Percentiles rank a stretch among this genome's conserved stretches.
phyloP scores from a whole-genome alignment of 1,140 invertebrate genomes.

The Samia ricini region DNA sequence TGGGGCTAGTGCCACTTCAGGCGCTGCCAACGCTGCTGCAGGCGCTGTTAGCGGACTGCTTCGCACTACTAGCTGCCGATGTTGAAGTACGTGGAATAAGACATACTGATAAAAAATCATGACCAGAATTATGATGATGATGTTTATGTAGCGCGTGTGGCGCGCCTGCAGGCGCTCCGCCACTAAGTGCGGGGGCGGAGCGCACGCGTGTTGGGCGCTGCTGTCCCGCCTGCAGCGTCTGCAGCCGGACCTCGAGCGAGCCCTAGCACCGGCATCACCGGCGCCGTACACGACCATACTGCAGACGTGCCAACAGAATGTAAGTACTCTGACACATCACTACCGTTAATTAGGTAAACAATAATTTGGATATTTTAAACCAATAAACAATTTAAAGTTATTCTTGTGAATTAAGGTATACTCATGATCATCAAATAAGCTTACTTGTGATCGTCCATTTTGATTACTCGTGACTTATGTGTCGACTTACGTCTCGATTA shows the following conservation, averaged over 20 bases:
- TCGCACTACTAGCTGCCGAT: slow-evolving; percentile 91
- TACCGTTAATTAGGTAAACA: too few relatives aligned
- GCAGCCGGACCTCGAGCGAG: slow-evolving; percentile 53
- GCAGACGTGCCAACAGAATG: slow-evolving; percentile 35
- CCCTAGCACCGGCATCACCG: slow-evolving; percentile 50
- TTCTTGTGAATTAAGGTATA: too few relatives aligned
- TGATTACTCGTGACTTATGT: too few relatives aligned
- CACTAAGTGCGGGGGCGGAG: slow-evolving; percentile 34
- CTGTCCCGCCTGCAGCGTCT: slow-evolving; percentile 49
- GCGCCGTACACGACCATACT: slow-evolving; percentile 42
- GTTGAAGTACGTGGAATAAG: slow-evolving; percentile 82
- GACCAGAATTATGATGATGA: not conserved
- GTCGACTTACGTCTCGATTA: too few relatives aligned
- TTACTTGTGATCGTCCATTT: too few relatives aligned
- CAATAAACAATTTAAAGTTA: too few relatives aligned
- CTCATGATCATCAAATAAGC: too few relatives aligned
- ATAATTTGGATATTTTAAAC: too few relatives aligned
- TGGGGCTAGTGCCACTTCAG: slow-evolving; percentile 89
- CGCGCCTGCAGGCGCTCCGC: slow-evolving; percentile 34
- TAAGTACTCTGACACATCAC: slow-evolving; percentile 18
- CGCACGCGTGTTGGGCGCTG: slow-evolving; percentile 47
- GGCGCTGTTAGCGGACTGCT: slow-evolving; percentile 88
- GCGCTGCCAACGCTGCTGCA: slow-evolving; percentile 91
- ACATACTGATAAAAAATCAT: not conserved
- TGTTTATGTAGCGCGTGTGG: slow-evolving; percentile 30